Base-by-base conservation (phyloP, 2,797 vertebrate species). In the Centroberyx gerrardi region DNA sequence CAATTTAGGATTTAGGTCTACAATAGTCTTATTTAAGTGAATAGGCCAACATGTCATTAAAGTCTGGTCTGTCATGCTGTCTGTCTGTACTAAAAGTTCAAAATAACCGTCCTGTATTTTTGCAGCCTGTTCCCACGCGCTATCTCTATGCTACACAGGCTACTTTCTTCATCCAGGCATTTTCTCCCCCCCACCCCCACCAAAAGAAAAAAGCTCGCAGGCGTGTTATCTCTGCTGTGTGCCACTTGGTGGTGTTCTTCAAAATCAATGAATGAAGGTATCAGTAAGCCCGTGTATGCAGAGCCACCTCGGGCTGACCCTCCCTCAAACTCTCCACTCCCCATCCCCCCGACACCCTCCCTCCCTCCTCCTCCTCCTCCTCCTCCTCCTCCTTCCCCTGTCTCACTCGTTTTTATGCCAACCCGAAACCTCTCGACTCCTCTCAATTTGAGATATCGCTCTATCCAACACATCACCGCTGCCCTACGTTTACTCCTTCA, bases 201-300 rank as follows among this genome's bases (percentile, higher is more conserved):
- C 33, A 33, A 33, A 33, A 33, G 4, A 33, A 80, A 83, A 91
- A 83, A 92, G 94, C 87, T 88, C 72, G 84, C 84, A 92, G 93
- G 92, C 82, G 84, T 96, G 97, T 96, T 97, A 95, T 96, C 97
- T 95, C 97, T 95, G 88, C 94, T 93, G 87, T 91, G 95, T 96
- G 96, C 97, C 97, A 96, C 97, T 97, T 95, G 96, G 96, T 96
- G 97, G 96, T 96, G 97, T 96, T 94, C 93, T 92, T 94, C 92
- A 94, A 94, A 94, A 93, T 94, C 88, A 94, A 93, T 88, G 94
- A 95, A 95, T 90, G 95, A 84, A 94, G 92, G 93, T 93, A 92
- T 95, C 90, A 91, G 91, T 61, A 52, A 75, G 90, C 92, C 89
- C 87, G 87, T 85, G 89, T 84, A 92, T 76, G 82, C 78, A 83